Conservation (phyloP, 2,113 vertebrate genomes). For the Varanus salvator region DNA sequence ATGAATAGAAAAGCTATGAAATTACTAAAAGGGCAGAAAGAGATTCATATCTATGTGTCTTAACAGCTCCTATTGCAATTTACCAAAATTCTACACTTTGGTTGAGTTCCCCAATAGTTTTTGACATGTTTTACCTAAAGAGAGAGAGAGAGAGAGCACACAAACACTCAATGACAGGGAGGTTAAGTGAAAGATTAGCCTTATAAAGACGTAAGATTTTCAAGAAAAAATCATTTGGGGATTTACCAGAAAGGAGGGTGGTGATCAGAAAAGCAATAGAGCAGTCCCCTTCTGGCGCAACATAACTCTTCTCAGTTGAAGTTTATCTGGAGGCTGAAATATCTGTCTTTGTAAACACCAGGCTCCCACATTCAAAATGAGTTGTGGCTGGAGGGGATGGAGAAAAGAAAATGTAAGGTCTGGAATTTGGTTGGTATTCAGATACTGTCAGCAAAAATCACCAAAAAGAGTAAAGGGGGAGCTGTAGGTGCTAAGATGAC, state of each 20-base stretch:
- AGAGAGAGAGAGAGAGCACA: neutral
- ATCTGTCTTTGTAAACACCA: neutral
- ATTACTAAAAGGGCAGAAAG: neutral
- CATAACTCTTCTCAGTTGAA: neutral
- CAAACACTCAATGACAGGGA: fast-evolving
- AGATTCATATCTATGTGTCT: neutral
- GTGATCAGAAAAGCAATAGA: neutral
- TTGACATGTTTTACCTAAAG: neutral
- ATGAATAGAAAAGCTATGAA: neutral
- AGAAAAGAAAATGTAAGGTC: neutral
- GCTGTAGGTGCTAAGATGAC: neutral
- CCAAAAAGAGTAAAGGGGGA: neutral
- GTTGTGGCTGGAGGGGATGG: neutral
- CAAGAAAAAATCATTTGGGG: fast-evolving
- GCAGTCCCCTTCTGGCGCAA: neutral
- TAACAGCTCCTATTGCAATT: neutral
- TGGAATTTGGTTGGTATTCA: neutral
- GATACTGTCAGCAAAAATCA: fast-evolving
- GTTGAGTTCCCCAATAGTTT: neutral
- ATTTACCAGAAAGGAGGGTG: neutral
- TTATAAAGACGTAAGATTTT: neutral
- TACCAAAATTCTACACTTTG: neutral
- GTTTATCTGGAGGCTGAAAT: neutral
- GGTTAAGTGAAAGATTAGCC: fast-evolving
- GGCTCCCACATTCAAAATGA: fast-evolving